phyloP scores from a whole-genome alignment of 2,797 vertebrate species.

The Atherinosoma microstoma region DNA sequence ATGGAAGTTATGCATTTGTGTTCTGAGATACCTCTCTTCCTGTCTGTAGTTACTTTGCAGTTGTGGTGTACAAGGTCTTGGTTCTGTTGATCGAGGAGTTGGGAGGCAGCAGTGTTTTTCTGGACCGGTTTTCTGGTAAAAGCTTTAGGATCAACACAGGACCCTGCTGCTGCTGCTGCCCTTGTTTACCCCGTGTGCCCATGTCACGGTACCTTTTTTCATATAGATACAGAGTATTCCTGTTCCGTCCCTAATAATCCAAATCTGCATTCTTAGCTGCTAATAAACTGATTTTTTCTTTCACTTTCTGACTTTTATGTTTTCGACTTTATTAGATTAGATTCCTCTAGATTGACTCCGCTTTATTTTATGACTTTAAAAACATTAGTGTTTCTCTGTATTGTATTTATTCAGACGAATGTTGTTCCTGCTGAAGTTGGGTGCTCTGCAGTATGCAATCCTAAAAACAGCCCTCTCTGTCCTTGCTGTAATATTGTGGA shows the following conservation, averaged over 20 bases:
- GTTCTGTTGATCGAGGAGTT: conserved; percentile 87
- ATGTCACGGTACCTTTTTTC: conserved; percentile 79
- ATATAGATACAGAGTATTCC: background rate
- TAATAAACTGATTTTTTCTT: background rate
- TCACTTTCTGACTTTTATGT: background rate
- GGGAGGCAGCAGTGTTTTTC: conserved; percentile 80
- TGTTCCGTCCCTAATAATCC: background rate
- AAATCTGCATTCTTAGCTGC: background rate
- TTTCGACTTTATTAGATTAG: background rate
- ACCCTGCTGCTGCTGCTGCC: conserved; percentile 89
- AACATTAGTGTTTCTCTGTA: conserved; percentile 1
- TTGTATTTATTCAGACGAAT: conserved; percentile 64
- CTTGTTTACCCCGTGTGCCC: conserved; percentile 81
- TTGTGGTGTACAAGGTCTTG: conserved; percentile 89
- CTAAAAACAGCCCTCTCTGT: conserved; percentile 85
- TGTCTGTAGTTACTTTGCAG: conserved; percentile 86
- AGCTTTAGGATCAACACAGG: conserved; percentile 83
- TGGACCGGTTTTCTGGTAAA: conserved; percentile 76
- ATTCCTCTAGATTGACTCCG: background rate
- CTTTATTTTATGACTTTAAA: background rate
- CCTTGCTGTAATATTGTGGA: conserved; percentile 88
- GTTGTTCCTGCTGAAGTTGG: conserved; percentile 87
- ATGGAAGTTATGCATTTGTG: background rate
- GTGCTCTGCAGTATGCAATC: conserved; percentile 88
- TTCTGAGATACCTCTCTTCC: background rate